Percentiles rank a stretch among this genome's conserved stretches.
These are phyloP conservation scores for Pristionchus exspectatus DNA, from an alignment of 2,888 invertebrate genomes.

Conservation along the genomic window DNA sequence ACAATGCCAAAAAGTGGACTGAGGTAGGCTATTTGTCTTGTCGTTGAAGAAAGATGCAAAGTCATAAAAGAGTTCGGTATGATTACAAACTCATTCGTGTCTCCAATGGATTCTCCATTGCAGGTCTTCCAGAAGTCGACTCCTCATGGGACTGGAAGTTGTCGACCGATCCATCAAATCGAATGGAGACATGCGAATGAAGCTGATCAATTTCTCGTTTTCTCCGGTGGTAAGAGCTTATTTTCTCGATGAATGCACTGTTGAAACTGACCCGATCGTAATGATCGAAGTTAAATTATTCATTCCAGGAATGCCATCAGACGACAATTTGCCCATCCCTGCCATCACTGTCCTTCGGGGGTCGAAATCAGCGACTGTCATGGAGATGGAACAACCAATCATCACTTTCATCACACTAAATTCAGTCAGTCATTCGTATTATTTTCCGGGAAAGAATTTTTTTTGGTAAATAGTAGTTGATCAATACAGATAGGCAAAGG, in stretches of 20 bases:
- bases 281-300: background rate
- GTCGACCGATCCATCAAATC: constrained; percentile 72
- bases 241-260: background rate
- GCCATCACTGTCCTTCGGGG: constrained; percentile 78
- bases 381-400: constrained; percentile 99
- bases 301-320: constrained; percentile 75
- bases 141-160: constrained; percentile 65
- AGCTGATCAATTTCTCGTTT: constrained; percentile 73
- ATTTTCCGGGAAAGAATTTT: too few relatives aligned
- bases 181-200: constrained; percentile 74
- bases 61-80: too few relatives aligned
- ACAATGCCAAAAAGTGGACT: constrained; percentile 86
- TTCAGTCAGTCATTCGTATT: constrained; percentile 5
- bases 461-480: too few relatives aligned
- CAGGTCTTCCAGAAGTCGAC: constrained; percentile 53
- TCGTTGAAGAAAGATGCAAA: background rate
- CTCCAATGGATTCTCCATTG: background rate
- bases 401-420: constrained; percentile 93
- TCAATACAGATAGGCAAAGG: too few relatives aligned
- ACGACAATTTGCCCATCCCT: constrained; percentile 80
- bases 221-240: constrained; percentile 68
- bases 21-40: constrained; percentile 61
- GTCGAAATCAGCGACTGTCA: constrained; percentile 82
- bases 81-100: too few relatives aligned
- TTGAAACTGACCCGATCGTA: background rate